A percentile compares a stretch with the other conserved stretches of the same genome.
These are phyloP conservation scores for Heteractis magnifica DNA, from an alignment of 92 coral and sea anemone species.

Conservation along the genomic window DNA sequence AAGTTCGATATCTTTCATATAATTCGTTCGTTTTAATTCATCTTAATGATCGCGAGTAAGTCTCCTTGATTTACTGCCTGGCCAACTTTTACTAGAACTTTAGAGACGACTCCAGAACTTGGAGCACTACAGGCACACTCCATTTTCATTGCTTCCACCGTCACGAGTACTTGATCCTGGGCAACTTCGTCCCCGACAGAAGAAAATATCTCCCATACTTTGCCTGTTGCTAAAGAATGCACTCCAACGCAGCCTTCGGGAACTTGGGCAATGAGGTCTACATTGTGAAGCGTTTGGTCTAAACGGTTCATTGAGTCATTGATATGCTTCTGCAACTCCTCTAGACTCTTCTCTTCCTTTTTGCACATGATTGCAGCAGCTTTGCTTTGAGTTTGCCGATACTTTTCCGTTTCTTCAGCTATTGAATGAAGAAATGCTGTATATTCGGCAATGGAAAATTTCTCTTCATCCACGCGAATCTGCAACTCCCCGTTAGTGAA, in stretches of 20 bases:
- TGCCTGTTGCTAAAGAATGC: conserved; percentile 43
- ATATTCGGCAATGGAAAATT: background rate
- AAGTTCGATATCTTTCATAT: background rate
- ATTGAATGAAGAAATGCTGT: background rate
- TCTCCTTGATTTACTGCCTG: conserved; percentile 54
- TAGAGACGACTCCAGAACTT: conserved; percentile 28
- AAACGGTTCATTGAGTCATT: background rate
- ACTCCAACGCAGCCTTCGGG: conserved; percentile 41
- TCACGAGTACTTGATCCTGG: conserved; percentile 27
- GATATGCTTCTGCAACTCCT: background rate
- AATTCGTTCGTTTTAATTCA: too few relatives aligned
- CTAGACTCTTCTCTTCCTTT: background rate
- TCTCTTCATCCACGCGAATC: background rate
- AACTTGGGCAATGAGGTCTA: background rate
- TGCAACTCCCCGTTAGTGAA: background rate
- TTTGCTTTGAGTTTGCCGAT: background rate
- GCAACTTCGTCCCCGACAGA: conserved; percentile 28
- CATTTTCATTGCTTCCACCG: conserved; percentile 60
- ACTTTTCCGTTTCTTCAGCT: background rate
- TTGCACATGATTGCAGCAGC: background rate
- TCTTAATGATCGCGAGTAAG: conserved; percentile 31
- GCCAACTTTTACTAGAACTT: conserved; percentile 30
- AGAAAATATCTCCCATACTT: conserved; percentile 35
- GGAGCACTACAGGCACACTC: conserved; percentile 47
- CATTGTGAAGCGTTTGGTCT: background rate